These are phyloP conservation scores for Dipodomys spectabilis DNA, from an alignment of 2,113 vertebrate genomes.

Conservation along the genomic window DNA sequence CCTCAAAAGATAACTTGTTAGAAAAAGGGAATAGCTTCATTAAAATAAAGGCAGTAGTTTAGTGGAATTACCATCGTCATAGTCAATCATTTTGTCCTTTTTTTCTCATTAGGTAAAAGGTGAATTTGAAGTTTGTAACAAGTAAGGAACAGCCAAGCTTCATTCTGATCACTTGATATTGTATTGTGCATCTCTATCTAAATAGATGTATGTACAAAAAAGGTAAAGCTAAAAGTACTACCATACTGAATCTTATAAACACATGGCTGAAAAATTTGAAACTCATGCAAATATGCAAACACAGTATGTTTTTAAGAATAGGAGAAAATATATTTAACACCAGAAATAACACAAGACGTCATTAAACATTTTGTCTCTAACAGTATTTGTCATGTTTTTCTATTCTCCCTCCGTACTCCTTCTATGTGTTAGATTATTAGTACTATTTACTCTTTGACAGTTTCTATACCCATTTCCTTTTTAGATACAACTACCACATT, in stretches of 20 bases:
- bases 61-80: not conserved
- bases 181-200: not conserved
- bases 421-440: not conserved
- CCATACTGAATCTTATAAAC: not conserved
- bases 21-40: not conserved
- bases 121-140: not conserved
- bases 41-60: not conserved
- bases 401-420: not conserved
- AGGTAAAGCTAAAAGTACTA: not conserved
- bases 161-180: not conserved
- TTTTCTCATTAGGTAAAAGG: not conserved
- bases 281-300: not conserved
- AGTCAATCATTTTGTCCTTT: not conserved
- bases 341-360: constrained; percentile 17
- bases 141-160: not conserved
- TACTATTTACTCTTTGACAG: not conserved
- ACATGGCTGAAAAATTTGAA: not conserved
- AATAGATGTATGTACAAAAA: not conserved
- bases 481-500: not conserved
- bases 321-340: not conserved
- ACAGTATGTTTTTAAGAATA: not conserved
- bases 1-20: not conserved
- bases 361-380: not conserved
- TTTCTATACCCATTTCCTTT: not conserved
- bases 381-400: not conserved